Conservation (phyloP, 2,888 invertebrate species). For the Oligia strigilis region DNA sequence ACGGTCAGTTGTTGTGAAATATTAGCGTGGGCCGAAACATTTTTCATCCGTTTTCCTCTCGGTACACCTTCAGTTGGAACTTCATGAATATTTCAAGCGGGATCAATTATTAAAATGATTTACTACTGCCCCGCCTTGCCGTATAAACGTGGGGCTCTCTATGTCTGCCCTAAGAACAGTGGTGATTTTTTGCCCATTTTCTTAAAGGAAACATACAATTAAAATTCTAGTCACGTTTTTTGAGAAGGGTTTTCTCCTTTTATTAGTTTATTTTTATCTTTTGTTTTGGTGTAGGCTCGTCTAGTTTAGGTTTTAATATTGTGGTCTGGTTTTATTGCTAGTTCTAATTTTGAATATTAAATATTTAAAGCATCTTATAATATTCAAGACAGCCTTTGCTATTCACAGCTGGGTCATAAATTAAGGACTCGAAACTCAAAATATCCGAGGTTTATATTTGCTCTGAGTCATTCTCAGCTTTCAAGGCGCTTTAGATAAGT, state of each 20-base stretch:
- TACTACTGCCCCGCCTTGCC: conserved; percentile 80
- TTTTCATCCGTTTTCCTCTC: conserved; percentile 85
- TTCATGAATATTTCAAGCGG: conserved; percentile 88
- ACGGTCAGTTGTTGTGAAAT: conserved; percentile 81
- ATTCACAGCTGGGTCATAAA: conserved; percentile 28
- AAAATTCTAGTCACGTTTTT: conserved; percentile 67
- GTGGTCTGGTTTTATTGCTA: conserved; percentile 9
- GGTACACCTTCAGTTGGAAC: conserved; percentile 83
- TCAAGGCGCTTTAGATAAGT: neutral
- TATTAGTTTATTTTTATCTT: conserved; percentile 41
- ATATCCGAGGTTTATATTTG: conserved; percentile 20
- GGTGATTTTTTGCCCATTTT: conserved; percentile 66
- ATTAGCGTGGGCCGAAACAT: conserved; percentile 79
- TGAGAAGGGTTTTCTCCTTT: conserved; percentile 54
- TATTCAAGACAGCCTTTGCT: conserved; percentile 14
- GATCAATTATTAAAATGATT: conserved; percentile 91
- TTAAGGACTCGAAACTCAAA: conserved; percentile 9
- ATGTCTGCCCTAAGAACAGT: conserved; percentile 72
- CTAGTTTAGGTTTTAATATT: conserved; percentile 7
- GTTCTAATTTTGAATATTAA: conserved; percentile 17
- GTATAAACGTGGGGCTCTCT: conserved; percentile 76
- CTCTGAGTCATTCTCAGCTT: conserved; percentile 5
- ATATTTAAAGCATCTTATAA: conserved; percentile 2
- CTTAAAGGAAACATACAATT: conserved; percentile 64
- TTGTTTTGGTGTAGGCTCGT: conserved; percentile 5